phyloP scores from a whole-genome alignment of 2,113 vertebrate species.

The Mormyrus lacerda region DNA sequence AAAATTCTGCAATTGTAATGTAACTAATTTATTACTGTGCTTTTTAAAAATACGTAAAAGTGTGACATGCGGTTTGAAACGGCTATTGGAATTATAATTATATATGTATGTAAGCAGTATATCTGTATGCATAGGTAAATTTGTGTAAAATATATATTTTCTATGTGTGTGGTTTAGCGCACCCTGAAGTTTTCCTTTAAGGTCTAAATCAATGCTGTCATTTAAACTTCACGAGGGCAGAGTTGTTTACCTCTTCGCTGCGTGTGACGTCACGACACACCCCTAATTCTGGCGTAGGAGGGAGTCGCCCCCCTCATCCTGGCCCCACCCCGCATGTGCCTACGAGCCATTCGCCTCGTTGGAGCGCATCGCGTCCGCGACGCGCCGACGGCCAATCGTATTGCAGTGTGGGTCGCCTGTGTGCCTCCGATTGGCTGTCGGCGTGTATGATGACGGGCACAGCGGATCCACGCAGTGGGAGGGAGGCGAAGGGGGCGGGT shows the following conservation, averaged over 20 bases:
- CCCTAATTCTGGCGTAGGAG: conserved; percentile 52
- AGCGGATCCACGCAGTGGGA: conserved; percentile 50
- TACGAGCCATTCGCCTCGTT: conserved; percentile 36
- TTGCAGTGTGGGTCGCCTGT: conserved; percentile 17
- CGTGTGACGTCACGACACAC: conserved; percentile 73
- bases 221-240: conserved; percentile 67
- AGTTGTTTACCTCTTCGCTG: conserved; percentile 70
- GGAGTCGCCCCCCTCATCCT: conserved; percentile 25
- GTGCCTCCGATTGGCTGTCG: conserved; percentile 46
- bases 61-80: background rate
- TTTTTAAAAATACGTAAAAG: background rate
- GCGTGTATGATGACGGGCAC: conserved; percentile 50
- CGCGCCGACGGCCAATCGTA: conserved; percentile 43
- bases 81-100: background rate
- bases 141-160: background rate
- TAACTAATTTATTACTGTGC: background rate
- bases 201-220: conserved; percentile 35
- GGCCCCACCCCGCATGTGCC: conserved; percentile 16
- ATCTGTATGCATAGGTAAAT: background rate
- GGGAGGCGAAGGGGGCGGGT: conserved; percentile 40
- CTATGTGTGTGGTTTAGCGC: background rate
- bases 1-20: background rate
- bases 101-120: background rate
- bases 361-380: conserved; percentile 28
- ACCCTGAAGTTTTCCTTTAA: background rate